A percentile compares a stretch with the other conserved stretches of the same genome.
Conservation (phyloP, 2,113 vertebrate species). For the Aplodontia rufa region DNA sequence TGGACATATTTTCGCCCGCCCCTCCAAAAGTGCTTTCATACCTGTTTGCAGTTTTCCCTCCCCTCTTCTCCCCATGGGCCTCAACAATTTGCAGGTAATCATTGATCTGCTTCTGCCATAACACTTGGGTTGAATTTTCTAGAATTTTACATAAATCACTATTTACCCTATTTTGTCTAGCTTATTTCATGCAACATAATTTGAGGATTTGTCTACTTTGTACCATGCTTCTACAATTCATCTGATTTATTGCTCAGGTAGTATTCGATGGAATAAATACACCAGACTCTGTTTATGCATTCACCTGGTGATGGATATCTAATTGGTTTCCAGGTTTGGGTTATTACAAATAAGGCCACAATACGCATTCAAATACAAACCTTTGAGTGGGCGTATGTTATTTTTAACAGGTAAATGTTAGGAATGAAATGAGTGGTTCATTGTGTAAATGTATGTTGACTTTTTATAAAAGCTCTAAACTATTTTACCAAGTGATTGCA, state of each 20-base stretch:
- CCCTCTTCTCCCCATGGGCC: fast-evolving
- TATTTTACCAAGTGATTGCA: not conserved
- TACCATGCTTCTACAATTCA: not conserved
- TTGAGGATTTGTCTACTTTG: not conserved
- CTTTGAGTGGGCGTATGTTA: not conserved
- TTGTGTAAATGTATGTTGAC: not conserved
- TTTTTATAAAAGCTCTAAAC: not conserved
- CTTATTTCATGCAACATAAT: not conserved
- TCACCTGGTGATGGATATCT: not conserved
- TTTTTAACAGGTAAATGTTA: conserved; percentile 13
- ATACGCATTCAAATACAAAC: not conserved
- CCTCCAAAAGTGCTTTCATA: not conserved
- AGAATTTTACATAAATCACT: not conserved
- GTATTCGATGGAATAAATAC: not conserved
- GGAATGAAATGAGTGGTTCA: not conserved
- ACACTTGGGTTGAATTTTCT: not conserved
- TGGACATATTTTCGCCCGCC: not conserved
- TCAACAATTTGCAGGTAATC: not conserved
- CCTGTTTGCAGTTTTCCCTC: not conserved
- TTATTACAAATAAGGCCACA: not conserved
- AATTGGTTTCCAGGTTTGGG: not conserved
- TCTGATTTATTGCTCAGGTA: not conserved
- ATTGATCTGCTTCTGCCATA: not conserved
- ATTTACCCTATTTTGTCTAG: not conserved
- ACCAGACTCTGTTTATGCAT: not conserved